Evolutionary conservation across 2,113 vertebrate genomes (phyloP), one percentile per base, ranked within the genome.

Genomic region (Muntiacus muntjak): DNA sequence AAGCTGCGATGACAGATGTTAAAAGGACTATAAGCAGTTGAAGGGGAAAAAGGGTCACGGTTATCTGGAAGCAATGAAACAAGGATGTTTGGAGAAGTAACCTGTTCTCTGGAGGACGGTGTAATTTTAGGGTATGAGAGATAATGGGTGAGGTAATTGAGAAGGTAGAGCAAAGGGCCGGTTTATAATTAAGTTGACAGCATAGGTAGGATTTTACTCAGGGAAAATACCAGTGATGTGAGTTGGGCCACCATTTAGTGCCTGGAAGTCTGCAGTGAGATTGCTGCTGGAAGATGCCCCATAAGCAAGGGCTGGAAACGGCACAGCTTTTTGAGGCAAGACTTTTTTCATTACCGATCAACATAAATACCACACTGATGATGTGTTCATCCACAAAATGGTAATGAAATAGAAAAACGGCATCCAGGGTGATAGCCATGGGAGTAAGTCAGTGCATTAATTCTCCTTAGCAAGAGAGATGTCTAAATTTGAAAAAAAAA

Each of bases 101-200:
- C 36, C 76, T 93, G 17, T 89, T 95, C 14, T 83, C 50, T 94
- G 55, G 54, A 85, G 55, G 94, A 81, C 14, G 15, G 62, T 67
- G 55, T 36, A 50, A 93, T 84, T 96, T 95, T 91, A 89, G 89
- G 89, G 26, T 85, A 58, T 71, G 45, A 95, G 26, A 60, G 45
- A 76, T 95, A 93, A 91, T 85, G 25, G 47, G 40, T 74, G 4
- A 93, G 88, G 54, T 90, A 55, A 98, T 62, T 96, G 91, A 78
- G 36, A 95, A 82, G 54, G 81, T 43, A 76, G 3, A 79, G 78
- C 84, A 93, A 81, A 96, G 43, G 26, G 52, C 57, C 21, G 26
- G 17, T 95, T 81, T 93, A 90, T 97, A 91, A 92, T 92, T 97
- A 95, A 95, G 55, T n/a, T 94, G 76, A 91, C 50, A 86, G 81